phyloP scores from a whole-genome alignment of 2,113 vertebrate species.

The Cynopterus brachyotis region DNA sequence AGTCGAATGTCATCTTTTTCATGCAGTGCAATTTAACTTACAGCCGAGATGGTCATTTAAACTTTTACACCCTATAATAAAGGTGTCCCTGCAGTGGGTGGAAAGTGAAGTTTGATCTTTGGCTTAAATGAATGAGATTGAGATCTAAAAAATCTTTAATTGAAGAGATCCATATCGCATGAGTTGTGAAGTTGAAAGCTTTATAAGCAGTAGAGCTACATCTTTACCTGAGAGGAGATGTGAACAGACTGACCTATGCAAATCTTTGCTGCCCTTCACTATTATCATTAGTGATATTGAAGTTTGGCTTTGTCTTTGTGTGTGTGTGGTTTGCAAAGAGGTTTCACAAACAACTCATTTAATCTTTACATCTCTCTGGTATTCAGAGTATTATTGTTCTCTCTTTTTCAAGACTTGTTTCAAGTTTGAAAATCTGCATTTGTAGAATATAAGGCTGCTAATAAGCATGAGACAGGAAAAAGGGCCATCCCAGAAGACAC shows the following conservation, averaged over 20 bases:
- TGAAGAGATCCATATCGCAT: not conserved
- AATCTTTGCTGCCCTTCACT: not conserved
- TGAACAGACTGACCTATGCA: not conserved
- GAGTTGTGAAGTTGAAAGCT: not conserved
- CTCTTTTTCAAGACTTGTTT: not conserved
- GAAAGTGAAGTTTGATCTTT: slow-evolving; percentile 39
- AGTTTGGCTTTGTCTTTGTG: not conserved
- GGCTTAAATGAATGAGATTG: not conserved
- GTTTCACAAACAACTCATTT: not conserved
- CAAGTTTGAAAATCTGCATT: not conserved
- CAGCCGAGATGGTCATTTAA: slow-evolving; percentile 44
- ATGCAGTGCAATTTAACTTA: slow-evolving; percentile 54
- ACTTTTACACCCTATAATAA: slow-evolving; percentile 53
- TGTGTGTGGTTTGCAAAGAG: not conserved
- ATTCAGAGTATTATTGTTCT: not conserved
- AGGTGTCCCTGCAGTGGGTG: slow-evolving; percentile 41
- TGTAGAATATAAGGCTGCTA: not conserved
- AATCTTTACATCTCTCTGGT: not conserved
- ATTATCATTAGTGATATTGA: not conserved
- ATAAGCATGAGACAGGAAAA: not conserved
- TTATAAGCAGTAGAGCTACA: not conserved
- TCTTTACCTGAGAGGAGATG: not conserved
- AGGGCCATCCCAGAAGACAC: not conserved
- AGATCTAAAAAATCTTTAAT: not conserved
- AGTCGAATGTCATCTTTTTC: slow-evolving; percentile 54